Conservation (phyloP, 2,888 invertebrate species). For the Linnaemya vulpina region DNA sequence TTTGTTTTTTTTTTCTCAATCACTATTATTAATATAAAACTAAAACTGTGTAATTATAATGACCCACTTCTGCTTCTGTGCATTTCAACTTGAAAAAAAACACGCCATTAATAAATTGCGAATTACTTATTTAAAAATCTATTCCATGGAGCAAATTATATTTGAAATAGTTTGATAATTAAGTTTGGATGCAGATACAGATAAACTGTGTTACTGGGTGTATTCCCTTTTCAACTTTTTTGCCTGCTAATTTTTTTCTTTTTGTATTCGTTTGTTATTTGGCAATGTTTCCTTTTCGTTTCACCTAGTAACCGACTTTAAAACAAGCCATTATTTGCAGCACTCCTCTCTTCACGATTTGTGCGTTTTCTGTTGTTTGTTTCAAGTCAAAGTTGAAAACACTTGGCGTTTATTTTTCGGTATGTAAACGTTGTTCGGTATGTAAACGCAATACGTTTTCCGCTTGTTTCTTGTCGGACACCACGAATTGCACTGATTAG, state of each 20-base stretch:
- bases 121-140: neutral
- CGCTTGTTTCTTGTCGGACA: constrained; percentile 75
- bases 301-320: constrained; percentile 81
- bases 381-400: constrained; percentile 39
- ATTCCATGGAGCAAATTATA: constrained; percentile 3
- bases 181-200: constrained; percentile 55
- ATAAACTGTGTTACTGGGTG: constrained; percentile 71
- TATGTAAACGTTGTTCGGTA: neutral
- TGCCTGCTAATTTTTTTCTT: constrained; percentile 9
- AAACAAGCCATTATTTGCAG: constrained; percentile 67
- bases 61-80: constrained; percentile 37
- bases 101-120: constrained; percentile 1
- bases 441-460: neutral
- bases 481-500: constrained; percentile 78
- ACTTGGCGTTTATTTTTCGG: neutral
- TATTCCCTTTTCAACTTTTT: constrained; percentile 58
- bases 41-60: constrained; percentile 2
- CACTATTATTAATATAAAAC: constrained; percentile 17
- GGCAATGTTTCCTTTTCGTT: constrained; percentile 74
- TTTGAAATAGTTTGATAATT: constrained; percentile 26
- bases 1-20: constrained; percentile 21
- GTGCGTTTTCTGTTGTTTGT: constrained; percentile 31
- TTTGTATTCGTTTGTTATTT: constrained; percentile 53
- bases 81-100: constrained; percentile 26
- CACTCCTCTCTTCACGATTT: constrained; percentile 37